phyloP scores from a whole-genome alignment of 2,113 vertebrate genomes.

The Turnix velox region DNA sequence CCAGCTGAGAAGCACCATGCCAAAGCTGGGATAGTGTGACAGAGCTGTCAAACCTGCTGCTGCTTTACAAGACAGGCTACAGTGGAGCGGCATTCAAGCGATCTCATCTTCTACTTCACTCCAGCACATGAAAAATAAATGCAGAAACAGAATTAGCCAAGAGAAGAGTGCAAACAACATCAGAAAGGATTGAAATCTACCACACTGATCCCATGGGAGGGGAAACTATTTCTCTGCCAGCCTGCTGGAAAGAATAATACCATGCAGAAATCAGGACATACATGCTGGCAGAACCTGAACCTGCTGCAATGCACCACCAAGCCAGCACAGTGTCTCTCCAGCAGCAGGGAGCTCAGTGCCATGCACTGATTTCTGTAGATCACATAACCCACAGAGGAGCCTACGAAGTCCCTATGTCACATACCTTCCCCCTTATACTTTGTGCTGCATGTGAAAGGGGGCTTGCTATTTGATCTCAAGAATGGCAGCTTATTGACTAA shows the following conservation, averaged over 20 bases:
- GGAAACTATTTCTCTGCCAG: neutral
- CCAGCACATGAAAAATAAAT: neutral
- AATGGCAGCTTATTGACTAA: neutral
- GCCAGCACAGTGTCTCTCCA: neutral
- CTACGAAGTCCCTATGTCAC: neutral
- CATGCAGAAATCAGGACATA: neutral
- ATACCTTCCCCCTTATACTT: rapidly evolving
- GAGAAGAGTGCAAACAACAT: neutral
- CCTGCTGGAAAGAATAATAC: neutral
- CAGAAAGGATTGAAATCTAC: neutral
- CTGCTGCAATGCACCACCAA: neutral
- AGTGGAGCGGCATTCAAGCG: neutral
- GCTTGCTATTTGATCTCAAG: neutral
- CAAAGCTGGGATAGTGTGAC: neutral
- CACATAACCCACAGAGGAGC: neutral
- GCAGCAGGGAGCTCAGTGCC: neutral
- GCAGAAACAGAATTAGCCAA: neutral
- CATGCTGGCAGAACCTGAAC: neutral
- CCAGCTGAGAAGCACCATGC: neutral
- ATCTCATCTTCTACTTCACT: neutral
- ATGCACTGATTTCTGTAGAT: neutral
- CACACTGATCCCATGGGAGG: neutral
- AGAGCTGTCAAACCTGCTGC: neutral
- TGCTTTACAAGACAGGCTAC: rapidly evolving
- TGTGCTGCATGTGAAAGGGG: neutral